Conservation (phyloP, 30 jellyfish, hydroid and myxozoan genomes). For the Sanderia malayensis region DNA sequence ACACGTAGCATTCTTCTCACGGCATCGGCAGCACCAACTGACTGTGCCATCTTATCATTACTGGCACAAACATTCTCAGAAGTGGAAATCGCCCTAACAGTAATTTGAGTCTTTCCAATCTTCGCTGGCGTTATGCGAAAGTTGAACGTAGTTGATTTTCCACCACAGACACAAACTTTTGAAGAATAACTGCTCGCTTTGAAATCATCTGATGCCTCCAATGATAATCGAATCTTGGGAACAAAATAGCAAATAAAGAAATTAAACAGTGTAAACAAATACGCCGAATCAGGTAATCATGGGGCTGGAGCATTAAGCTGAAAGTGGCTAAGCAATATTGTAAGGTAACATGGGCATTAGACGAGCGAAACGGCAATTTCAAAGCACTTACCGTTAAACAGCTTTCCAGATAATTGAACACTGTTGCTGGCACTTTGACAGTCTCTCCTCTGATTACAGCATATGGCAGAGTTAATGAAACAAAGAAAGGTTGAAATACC, state of each 20-base stretch:
- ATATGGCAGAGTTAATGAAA: conserved; percentile 73
- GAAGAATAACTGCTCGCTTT: conserved; percentile 30
- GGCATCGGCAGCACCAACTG: conserved; percentile 72
- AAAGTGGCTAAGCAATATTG: too few relatives aligned
- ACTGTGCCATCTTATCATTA: conserved; percentile 12
- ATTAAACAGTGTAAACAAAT: too few relatives aligned
- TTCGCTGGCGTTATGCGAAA: conserved; percentile 51
- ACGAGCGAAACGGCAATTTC: too few relatives aligned
- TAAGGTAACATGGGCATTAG: too few relatives aligned
- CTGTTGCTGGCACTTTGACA: conserved; percentile 75
- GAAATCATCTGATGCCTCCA: conserved; percentile 54
- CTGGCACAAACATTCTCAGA: conserved; percentile 46
- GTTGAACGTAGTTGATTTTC: conserved; percentile 48
- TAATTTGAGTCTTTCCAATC: conserved; percentile 70
- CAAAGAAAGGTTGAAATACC: conserved; percentile 84
- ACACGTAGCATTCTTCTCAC: conserved; percentile 52
- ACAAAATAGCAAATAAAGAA: too few relatives aligned
- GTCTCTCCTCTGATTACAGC: conserved; percentile 79
- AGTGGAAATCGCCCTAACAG: conserved; percentile 63
- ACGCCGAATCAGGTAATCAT: too few relatives aligned
- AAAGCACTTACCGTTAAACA: conserved; percentile 73
- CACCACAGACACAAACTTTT: conserved; percentile 67
- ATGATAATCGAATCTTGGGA: conserved; percentile 45
- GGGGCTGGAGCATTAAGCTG: too few relatives aligned
- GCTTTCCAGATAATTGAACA: conserved; percentile 64